Base-by-base conservation (phyloP, 2,797 vertebrate species). In the Girardinus metallicus region DNA sequence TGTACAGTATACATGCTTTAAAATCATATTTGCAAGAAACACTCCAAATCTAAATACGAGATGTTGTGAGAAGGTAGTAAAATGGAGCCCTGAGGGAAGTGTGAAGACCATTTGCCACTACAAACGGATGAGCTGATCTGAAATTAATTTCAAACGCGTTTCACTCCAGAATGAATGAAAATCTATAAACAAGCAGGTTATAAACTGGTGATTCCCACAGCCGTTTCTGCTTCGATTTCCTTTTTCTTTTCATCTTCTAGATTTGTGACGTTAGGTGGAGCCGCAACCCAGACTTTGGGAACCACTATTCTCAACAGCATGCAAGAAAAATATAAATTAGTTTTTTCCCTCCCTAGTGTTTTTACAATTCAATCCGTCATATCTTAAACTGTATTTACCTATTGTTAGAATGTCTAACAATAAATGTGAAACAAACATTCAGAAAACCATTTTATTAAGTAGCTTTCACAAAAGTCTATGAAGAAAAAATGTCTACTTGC, bases 381-480 rank as follows among this genome's bases (percentile, higher is more conserved):
- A 7, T 13, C 41, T n/a, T 36, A 74, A 26, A 55, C 21, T 1
- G 11, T 77, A 57, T 46, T 71, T 0, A 36, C 53, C 3, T 12
- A 13, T 26, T 66, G 2, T 18, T 43, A 16, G 77, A 80, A 64
- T 47, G 2, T 74, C 31, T 80, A 18, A 62, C 10, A 34, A 84
- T 74, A 39, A 75, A 79, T 77, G 26, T 70, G 31, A 80, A 77
- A 74, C 55, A 89, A 81, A 77, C n/a, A 76, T 86, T 83, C 62
- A 86, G 73, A 90, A 71, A 72, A 87, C 66, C 44, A 82, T 86
- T 94, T 95, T 94, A 92, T 95, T 94, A 81, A 91, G 85, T 73
- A 55, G 60, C 80, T 84, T 80, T 72, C 79, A 68, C 81, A 93
- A 68, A 87, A 86, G 21, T 85, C 75, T 80, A 46, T 8, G n/a